These are phyloP conservation scores for Puffinus mauretanicus DNA, from an alignment of 2,113 vertebrate species.

Conservation along the genomic window DNA sequence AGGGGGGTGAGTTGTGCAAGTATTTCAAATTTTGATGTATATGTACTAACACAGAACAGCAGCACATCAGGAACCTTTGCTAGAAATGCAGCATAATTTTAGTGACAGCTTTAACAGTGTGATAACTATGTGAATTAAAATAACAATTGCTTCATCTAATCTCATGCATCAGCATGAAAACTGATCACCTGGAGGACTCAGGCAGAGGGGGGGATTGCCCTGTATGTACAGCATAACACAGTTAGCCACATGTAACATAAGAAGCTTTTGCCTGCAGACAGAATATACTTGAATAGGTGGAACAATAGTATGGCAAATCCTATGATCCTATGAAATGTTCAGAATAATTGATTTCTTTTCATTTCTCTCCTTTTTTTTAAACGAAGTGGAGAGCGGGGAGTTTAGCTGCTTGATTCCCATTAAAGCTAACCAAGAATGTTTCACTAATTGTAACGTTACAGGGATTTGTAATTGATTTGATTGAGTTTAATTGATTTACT, in stretches of 20 bases:
- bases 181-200: neutral
- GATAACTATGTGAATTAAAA: neutral
- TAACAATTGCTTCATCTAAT: neutral
- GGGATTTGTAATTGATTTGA: conserved; percentile 45
- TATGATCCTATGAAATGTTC: neutral
- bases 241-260: neutral
- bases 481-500: conserved; percentile 55
- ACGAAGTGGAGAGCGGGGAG: neutral
- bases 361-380: neutral
- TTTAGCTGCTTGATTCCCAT: conserved; percentile 26
- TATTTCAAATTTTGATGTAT: neutral
- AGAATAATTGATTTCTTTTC: neutral
- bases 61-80: neutral
- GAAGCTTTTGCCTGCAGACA: neutral
- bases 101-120: neutral
- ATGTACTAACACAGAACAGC: neutral
- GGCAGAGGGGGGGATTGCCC: neutral
- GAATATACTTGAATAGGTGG: neutral
- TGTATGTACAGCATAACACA: neutral
- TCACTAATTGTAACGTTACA: neutral
- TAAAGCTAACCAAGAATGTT: conserved; percentile 35
- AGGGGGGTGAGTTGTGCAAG: neutral
- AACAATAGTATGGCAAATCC: neutral
- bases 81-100: neutral
- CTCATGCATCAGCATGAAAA: neutral